A percentile compares a stretch with the other conserved stretches of the same genome.
phyloP scores from a whole-genome alignment of 2,797 vertebrate genomes.

The Arctocebus calabarensis region DNA sequence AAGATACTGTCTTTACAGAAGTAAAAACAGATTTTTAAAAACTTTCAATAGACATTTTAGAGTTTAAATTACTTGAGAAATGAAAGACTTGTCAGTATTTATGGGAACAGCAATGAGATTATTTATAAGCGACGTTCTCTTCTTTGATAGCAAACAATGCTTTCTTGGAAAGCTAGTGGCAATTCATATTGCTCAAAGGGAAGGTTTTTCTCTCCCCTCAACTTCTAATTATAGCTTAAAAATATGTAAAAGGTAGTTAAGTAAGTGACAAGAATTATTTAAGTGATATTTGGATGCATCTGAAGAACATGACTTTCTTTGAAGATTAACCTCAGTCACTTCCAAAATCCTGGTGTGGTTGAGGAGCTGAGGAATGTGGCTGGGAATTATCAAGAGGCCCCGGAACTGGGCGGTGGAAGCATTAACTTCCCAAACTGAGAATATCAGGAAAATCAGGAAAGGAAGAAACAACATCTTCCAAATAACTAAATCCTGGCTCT shows the following conservation, averaged over 20 bases:
- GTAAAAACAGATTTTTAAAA: slow-evolving; percentile 42
- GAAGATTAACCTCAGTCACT: background rate
- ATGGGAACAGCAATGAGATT: background rate
- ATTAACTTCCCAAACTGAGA: background rate
- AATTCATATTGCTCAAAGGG: slow-evolving; percentile 5
- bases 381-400: background rate
- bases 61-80: slow-evolving; percentile 41
- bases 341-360: background rate
- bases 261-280: background rate
- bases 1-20: slow-evolving; percentile 37
- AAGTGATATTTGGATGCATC: background rate
- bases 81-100: slow-evolving; percentile 34
- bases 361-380: background rate
- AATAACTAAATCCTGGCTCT: background rate
- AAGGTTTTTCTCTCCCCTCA: background rate
- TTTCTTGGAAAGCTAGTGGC: background rate
- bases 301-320: background rate
- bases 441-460: background rate
- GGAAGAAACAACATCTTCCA: background rate
- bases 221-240: slow-evolving; percentile 14
- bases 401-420: background rate
- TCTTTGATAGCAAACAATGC: background rate
- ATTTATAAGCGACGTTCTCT: slow-evolving; percentile 24
- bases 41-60: slow-evolving; percentile 14
- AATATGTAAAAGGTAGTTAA: background rate